Evolutionary conservation across 2,113 vertebrate species (phyloP), one percentile per base, ranked within the genome.

Genomic region (Ranitomeya imitator): DNA sequence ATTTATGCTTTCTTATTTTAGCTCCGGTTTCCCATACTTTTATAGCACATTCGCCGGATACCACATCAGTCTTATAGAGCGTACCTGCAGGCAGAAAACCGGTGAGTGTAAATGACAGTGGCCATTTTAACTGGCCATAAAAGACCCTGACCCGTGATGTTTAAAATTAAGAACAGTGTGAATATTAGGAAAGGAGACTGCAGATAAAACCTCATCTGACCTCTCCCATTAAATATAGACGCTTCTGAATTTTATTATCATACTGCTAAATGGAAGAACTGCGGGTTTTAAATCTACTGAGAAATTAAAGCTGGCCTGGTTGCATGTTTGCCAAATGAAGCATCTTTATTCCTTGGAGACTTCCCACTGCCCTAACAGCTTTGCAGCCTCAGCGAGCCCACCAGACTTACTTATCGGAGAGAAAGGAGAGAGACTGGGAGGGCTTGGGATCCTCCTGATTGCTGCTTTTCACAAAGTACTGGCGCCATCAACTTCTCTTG

Each of bases 321-420:
- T 88, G 86, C 67, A 83, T 83, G 69, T 88, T 88, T 88, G 87
- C 87, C 81, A 88, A 88, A 54, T 88, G 87, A 83, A 84, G 87
- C 81, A 84, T 88, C 54, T 78, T 78, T 51, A 76, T 23, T 84
- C 87, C 80, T 67, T 60, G 52, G 87, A 88, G 87, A 84, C 59
- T 81, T 84, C 81, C 81, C 19, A 59, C 78, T 60, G 77, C 69
- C 76, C 67, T 63, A 83, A 83, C 55, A 88, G 69, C 85, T 86
- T 86, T 86, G 74, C 76, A 12, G 6, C 15, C 83, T 87, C 74
- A 65, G 74, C 2, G 57, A 86, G 88, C 82, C 80, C 79, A 52
- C n/a, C 8, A 18, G 4, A 74, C 19, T 51, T 74, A 18, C 52
- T 86, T 76, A 67, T 31, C 26, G 52, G 77, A 83, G 31, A 76